A percentile compares a stretch with the other conserved stretches of the same genome.
phyloP scores from a whole-genome alignment of 2,797 vertebrate species.

The Sylvia borin region DNA sequence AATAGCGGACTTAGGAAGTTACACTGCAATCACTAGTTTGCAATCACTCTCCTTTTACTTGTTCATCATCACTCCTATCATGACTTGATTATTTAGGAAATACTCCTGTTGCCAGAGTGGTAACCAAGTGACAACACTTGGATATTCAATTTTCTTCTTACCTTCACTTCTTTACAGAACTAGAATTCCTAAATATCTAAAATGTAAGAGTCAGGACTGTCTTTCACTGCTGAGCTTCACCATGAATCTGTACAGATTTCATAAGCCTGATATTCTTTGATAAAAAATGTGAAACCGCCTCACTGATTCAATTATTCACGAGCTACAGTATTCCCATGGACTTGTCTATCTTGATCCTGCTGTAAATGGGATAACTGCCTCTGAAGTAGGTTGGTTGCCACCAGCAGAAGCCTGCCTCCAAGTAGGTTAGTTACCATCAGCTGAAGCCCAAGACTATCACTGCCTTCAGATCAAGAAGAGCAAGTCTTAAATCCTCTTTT shows the following conservation, averaged over 20 bases:
- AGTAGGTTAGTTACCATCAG: neutral
- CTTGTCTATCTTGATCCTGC: neutral
- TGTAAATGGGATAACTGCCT: neutral
- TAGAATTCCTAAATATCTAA: neutral
- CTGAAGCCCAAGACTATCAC: neutral
- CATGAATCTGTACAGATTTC: neutral
- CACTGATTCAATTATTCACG: neutral
- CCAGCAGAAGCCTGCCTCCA: neutral
- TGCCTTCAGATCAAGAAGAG: neutral
- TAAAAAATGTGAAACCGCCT: neutral
- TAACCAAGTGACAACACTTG: neutral
- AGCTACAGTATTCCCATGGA: neutral
- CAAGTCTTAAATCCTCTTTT: neutral
- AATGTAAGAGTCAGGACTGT: neutral
- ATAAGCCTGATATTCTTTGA: neutral
- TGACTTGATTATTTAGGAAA: neutral
- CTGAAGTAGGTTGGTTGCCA: neutral
- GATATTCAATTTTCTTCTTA: neutral
- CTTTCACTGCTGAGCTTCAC: neutral
- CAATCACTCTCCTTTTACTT: neutral
- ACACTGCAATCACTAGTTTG: neutral
- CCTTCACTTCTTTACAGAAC: neutral
- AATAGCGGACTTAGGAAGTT: neutral
- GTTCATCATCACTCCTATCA: neutral
- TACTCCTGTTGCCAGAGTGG: neutral